phyloP scores from a whole-genome alignment of 2,888 invertebrate genomes.

The Creontiades dilutus region DNA sequence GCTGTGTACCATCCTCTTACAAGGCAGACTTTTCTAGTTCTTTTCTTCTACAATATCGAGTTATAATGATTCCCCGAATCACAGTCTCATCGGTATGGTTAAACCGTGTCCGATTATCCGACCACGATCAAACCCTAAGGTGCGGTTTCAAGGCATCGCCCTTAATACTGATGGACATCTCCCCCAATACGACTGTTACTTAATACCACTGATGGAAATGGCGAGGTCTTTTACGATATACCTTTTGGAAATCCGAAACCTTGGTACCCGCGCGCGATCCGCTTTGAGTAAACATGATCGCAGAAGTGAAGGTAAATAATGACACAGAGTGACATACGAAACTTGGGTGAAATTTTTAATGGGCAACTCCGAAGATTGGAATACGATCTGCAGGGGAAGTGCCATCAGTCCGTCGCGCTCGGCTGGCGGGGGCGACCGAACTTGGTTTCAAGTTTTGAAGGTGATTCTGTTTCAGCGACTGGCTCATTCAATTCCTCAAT shows the following conservation, averaged over 20 bases:
- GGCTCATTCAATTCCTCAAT: too few species aligned
- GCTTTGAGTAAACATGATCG: constrained; percentile 1
- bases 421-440: not conserved
- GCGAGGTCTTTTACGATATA: not conserved
- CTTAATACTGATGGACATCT: too few species aligned
- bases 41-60: too few species aligned
- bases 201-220: not conserved
- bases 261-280: not conserved
- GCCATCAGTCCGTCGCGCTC: not conserved
- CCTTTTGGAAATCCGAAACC: constrained; percentile 14
- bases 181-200: not conserved
- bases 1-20: too few species aligned
- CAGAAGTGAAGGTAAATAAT: constrained; percentile 22
- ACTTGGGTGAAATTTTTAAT: constrained; percentile 23
- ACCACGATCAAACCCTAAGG: too few species aligned
- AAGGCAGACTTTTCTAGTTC: too few species aligned
- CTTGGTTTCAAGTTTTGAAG: too few species aligned
- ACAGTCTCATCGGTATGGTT: too few species aligned
- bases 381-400: constrained; percentile 17
- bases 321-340: constrained; percentile 2
- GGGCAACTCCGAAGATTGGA: not conserved
- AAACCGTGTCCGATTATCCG: too few species aligned
- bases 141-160: too few species aligned
- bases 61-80: too few species aligned
- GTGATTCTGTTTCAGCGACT: too few species aligned